Evolutionary conservation across 1,140 invertebrate genomes (phyloP).

Genomic region (Bombus pyrosoma): DNA sequence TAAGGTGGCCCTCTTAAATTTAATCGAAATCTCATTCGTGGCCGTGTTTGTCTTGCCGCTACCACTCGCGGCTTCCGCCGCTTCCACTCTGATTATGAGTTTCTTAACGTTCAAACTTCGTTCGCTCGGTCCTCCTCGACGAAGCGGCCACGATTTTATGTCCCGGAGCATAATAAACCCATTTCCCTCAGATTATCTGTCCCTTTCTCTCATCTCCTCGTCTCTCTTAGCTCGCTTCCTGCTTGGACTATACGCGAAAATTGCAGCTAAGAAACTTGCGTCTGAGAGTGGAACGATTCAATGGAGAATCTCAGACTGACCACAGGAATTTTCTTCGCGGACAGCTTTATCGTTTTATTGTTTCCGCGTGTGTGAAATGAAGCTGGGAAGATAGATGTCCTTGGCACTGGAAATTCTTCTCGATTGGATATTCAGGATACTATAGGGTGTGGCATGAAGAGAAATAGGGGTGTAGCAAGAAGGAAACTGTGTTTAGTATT

Average conservation of each 20-base stretch:
- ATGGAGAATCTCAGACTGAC: background rate
- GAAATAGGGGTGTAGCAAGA: conserved; percentile 28
- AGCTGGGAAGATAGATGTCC: background rate
- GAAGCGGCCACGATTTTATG: conserved; percentile 41
- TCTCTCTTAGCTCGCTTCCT: conserved; percentile 18
- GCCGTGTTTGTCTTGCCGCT: conserved; percentile 60
- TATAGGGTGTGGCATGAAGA: background rate
- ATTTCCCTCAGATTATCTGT: conserved; percentile 27
- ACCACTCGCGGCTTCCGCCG: conserved; percentile 44
- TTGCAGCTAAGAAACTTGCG: background rate
- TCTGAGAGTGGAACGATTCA: background rate
- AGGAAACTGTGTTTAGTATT: conserved; percentile 59
- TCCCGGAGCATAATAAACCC: conserved; percentile 63
- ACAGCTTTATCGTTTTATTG: background rate
- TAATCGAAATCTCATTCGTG: conserved; percentile 64
- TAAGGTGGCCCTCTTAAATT: conserved; percentile 52
- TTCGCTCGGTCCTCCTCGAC: background rate
- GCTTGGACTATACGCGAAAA: conserved; percentile 43
- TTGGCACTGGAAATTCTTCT: background rate
- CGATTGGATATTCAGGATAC: conserved; percentile 23
- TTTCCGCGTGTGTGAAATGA: background rate
- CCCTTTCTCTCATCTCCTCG: background rate
- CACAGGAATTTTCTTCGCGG: background rate
- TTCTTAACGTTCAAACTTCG: conserved; percentile 69
- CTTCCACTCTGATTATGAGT: conserved; percentile 65